A percentile compares a stretch with the other conserved stretches of the same genome.
Evolutionary conservation across 2,888 invertebrate genomes (phyloP).

Genomic region (Ecliptopera silaceata): DNA sequence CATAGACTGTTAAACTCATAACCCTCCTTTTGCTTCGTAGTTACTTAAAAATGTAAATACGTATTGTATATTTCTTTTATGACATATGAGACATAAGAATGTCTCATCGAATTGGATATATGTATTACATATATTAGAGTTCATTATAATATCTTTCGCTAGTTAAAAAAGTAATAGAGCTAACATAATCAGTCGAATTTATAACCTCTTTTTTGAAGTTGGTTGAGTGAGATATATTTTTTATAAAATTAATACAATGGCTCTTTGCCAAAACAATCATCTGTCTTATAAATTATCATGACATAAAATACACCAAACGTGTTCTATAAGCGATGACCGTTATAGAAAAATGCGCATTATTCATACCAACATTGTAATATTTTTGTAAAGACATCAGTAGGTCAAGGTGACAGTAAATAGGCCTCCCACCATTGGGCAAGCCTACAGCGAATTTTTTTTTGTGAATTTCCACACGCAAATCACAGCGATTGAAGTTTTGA

Average conservation of each 20-base stretch:
- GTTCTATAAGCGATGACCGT: not conserved
- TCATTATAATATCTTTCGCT: too few relatives aligned
- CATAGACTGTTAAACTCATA: too few relatives aligned
- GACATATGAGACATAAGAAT: too few relatives aligned
- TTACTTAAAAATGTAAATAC: too few relatives aligned
- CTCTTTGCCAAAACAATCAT: not conserved
- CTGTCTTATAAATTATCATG: not conserved
- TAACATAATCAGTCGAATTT: too few relatives aligned
- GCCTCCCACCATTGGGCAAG: constrained; percentile 38
- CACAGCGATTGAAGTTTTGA: constrained; percentile 21
- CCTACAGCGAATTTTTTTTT: constrained; percentile 34
- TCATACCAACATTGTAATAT: not conserved
- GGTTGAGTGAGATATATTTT: too few relatives aligned
- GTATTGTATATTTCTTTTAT: too few relatives aligned
- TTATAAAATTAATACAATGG: not conserved
- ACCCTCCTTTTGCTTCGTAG: too few relatives aligned
- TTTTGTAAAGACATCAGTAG: constrained; percentile 28
- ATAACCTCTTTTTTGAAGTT: too few relatives aligned
- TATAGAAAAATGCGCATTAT: not conserved
- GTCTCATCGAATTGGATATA: too few relatives aligned
- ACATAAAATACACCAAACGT: not conserved
- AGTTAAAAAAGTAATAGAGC: too few relatives aligned
- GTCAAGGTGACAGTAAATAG: constrained; percentile 38
- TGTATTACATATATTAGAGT: too few relatives aligned
- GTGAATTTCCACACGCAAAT: constrained; percentile 33